A percentile compares a stretch with the other conserved stretches of the same genome.
phyloP scores from a whole-genome alignment of 2,113 vertebrate species.

The Paratilapia polleni region DNA sequence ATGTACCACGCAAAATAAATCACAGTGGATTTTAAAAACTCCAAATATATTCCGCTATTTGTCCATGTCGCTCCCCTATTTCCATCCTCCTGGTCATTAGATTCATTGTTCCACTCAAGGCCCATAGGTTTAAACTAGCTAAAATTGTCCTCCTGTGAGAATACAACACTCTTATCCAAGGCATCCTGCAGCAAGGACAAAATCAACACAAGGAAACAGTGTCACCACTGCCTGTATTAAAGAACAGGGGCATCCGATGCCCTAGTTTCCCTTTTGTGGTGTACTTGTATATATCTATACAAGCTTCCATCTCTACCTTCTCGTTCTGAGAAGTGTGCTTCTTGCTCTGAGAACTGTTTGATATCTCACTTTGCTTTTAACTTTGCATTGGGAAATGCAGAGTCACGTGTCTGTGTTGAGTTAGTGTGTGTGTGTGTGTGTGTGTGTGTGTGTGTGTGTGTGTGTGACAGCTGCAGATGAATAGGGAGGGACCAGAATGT shows the following conservation, averaged over 20 bases:
- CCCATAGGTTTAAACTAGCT: conserved; percentile 60
- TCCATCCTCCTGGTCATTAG: conserved; percentile 53
- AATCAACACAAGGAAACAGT: conserved; percentile 65
- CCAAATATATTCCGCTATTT: conserved; percentile 33
- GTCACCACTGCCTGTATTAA: conserved; percentile 41
- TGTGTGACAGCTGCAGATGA: conserved; percentile 37
- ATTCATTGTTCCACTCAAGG: conserved; percentile 51
- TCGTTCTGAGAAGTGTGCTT: conserved; percentile 8
- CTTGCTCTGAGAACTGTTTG: conserved; percentile 14
- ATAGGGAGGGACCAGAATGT: conserved; percentile 31
- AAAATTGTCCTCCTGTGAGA: conserved; percentile 71
- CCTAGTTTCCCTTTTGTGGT: conserved; percentile 62
- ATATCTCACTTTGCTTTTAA: conserved; percentile 37
- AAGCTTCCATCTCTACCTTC: conserved; percentile 33
- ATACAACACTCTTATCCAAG: conserved; percentile 48
- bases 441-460: not conserved
- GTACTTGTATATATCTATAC: conserved; percentile 31
- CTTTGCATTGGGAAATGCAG: not conserved
- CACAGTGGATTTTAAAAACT: conserved; percentile 7
- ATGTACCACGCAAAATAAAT: not conserved
- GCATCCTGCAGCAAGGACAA: conserved; percentile 78
- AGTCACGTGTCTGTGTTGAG: not conserved
- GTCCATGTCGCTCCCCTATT: conserved; percentile 30
- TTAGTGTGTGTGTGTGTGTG: not conserved
- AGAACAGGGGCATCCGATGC: conserved; percentile 69